These are phyloP conservation scores for Drosophila ercepeae DNA, from an alignment of 1,140 invertebrate species.

Conservation along the genomic window DNA sequence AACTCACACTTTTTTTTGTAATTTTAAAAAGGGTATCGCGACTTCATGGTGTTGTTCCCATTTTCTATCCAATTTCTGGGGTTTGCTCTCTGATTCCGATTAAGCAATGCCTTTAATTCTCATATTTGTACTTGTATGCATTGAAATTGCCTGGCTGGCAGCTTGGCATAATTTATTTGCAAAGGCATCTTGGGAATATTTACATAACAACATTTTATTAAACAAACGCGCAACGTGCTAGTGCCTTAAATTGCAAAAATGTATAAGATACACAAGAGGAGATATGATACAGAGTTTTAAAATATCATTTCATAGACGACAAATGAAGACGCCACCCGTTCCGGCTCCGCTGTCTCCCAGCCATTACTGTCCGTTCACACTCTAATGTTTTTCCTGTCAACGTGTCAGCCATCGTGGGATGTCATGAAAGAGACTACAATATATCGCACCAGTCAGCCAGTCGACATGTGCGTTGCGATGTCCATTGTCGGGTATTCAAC, in stretches of 20 bases:
- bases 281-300: neutral
- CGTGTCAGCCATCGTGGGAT: slow-evolving; percentile 8
- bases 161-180: slow-evolving; percentile 44
- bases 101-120: slow-evolving; percentile 48
- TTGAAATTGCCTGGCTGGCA: slow-evolving; percentile 26
- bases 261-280: neutral
- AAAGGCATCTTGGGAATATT: slow-evolving; percentile 17
- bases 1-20: too few relatives aligned
- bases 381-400: slow-evolving; percentile 38
- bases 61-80: neutral
- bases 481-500: slow-evolving; percentile 19
- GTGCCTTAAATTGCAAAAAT: slow-evolving; percentile 1
- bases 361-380: slow-evolving; percentile 16
- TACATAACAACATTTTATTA: slow-evolving; percentile 22
- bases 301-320: slow-evolving; percentile 1
- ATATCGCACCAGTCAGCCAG: neutral
- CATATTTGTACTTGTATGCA: slow-evolving; percentile 20
- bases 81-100: slow-evolving; percentile 15
- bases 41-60: neutral
- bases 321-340: slow-evolving; percentile 1
- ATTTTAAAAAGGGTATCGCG: neutral
- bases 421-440: slow-evolving; percentile 22
- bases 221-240: neutral
- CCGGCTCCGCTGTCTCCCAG: slow-evolving; percentile 2
- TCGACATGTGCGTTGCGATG: slow-evolving; percentile 18